Conservation (phyloP, 2,113 vertebrate species). For the Coracopsis vasa region DNA sequence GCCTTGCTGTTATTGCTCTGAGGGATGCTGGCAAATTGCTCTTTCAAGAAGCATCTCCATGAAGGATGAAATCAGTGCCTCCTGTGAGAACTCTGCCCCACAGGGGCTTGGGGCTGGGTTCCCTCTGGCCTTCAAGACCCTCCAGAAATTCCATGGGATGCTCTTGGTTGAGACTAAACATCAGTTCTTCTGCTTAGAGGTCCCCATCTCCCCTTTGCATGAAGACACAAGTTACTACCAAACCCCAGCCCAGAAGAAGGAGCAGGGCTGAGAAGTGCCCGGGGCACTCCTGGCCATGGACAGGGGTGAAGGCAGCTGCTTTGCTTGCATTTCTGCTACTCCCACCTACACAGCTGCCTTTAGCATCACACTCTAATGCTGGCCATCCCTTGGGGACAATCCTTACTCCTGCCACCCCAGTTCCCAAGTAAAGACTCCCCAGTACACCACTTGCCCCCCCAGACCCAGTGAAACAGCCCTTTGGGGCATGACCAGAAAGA, state of each 20-base stretch:
- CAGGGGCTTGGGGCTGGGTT: not conserved
- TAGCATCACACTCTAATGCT: fast-evolving
- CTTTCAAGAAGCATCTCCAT: constrained; percentile 48
- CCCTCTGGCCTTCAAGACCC: not conserved
- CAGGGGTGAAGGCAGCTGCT: not conserved
- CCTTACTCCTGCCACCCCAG: fast-evolving
- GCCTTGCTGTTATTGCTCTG: constrained; percentile 41
- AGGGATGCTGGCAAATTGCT: constrained; percentile 55
- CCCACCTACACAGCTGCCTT: not conserved
- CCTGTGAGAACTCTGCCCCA: not conserved
- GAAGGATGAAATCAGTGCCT: constrained; percentile 37
- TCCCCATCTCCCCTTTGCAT: not conserved
- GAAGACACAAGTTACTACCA: fast-evolving
- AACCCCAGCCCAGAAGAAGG: not conserved
- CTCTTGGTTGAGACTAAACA: fast-evolving
- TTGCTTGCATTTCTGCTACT: not conserved
- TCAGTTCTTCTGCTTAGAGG: not conserved
- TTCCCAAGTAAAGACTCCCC: not conserved
- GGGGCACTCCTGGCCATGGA: not conserved
- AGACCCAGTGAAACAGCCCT: not conserved
- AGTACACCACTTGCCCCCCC: fast-evolving
- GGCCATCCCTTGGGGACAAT: not conserved
- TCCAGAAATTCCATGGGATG: not conserved
- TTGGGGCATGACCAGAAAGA: not conserved
- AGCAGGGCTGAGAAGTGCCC: fast-evolving